Evolutionary conservation across 1,140 invertebrate species (phyloP), one percentile per base, ranked within the genome.

Genomic region (Carposina sasakii): DNA sequence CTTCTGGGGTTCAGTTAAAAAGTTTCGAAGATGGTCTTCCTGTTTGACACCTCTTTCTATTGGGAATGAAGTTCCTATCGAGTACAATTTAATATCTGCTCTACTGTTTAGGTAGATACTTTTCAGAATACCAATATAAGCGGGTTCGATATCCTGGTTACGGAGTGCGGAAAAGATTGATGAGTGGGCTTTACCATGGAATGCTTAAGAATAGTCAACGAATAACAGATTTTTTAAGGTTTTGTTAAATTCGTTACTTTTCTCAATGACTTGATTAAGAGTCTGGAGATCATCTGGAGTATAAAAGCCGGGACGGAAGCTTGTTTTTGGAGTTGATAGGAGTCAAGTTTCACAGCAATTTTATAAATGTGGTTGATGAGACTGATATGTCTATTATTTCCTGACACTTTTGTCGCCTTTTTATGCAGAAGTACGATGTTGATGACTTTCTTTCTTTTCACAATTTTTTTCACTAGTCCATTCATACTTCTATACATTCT

Each of bases 21-120:
- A 42, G 40, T 16, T 42, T 42, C 2, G 40, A 23, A 17, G 24
- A n/a, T n/a, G n/a, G n/a, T n/a, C n/a, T n/a, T 24, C 40, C 40
- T 42, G 40, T 28, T 42, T 42, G n/a, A 42, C 40, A 5, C 40
- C 40, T 28, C 22, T 42, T 24, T 26, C n/a, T 12, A 42, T 28
- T 28, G n/a, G n/a, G 15, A 28, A 42, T 16, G 13, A 6, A 16
- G 13, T 22, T 9, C 40, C 39, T 13, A 13, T 5, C 6, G 39
- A 13, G 5, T 42, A 24, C n/a, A 42, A 16, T 28, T 42, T 42
- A 28, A 42, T 26, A 23, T 42, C 9, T 3, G 40, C 40, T 8
- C 22, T 42, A 23, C 40, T 42, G 13, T 42, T 42, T 16, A 28
- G 4, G 23, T 42, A 42, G 8, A 42, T 42, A 10, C 8, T 23